Evolutionary conservation across 1,140 invertebrate genomes (phyloP).

Genomic region (Microplitis demolitor): DNA sequence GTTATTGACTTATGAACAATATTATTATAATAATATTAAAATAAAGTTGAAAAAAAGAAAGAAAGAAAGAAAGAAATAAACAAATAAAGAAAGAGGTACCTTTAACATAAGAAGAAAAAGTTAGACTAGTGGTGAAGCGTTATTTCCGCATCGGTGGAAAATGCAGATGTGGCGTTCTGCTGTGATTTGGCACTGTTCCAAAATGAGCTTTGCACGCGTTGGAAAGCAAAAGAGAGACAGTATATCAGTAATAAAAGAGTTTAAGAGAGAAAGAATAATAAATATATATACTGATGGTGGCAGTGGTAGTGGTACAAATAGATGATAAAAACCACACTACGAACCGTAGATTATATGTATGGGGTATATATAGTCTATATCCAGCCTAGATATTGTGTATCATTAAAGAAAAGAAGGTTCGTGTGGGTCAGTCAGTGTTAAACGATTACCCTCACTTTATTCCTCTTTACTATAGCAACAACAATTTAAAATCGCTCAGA

Average conservation of each 20-base stretch:
- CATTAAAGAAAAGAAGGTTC: background rate
- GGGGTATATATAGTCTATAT: background rate
- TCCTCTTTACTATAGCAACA: too few species aligned
- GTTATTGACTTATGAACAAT: too few species aligned
- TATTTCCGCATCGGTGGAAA: constrained; percentile 23
- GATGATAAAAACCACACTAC: background rate
- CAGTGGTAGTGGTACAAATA: background rate
- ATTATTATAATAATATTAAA: too few species aligned
- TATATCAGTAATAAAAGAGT: background rate
- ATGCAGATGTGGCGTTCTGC: constrained; percentile 24
- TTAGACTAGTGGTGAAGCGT: constrained; percentile 14
- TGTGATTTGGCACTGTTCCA: constrained; percentile 20
- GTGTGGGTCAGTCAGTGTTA: background rate
- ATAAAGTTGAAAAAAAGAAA: too few species aligned
- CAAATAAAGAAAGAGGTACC: too few species aligned
- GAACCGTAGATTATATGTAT: background rate
- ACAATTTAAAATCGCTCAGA: background rate
- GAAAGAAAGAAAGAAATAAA: too few species aligned
- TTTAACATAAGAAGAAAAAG: background rate
- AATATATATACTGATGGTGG: background rate
- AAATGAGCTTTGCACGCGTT: constrained; percentile 11
- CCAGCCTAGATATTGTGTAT: background rate
- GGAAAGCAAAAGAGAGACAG: constrained; percentile 11
- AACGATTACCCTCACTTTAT: background rate
- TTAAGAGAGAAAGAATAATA: constrained; percentile 2